Percentiles rank a stretch among this genome's conserved stretches.
These are phyloP conservation scores for Hirtodrosophila confusa DNA, from an alignment of 2,888 invertebrate species.

Conservation along the genomic window DNA sequence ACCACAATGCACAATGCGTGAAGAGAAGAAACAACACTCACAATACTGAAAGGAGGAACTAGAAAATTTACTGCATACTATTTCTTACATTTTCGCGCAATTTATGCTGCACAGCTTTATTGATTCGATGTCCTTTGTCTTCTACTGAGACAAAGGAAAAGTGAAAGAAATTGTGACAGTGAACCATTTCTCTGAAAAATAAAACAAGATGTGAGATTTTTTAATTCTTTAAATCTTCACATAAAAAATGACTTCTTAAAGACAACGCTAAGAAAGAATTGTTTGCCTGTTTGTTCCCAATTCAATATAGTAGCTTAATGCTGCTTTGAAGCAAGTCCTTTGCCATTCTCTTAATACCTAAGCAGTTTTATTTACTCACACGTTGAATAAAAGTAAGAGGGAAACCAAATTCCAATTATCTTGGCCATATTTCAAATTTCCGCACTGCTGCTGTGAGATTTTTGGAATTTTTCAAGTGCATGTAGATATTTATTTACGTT, in stretches of 20 bases:
- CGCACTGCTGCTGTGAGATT: no score
- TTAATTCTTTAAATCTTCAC: background rate
- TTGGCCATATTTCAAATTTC: background rate
- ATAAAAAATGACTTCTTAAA: background rate
- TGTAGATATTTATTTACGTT: no score
- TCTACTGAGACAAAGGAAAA: background rate
- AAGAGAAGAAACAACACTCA: background rate
- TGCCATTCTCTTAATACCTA: background rate
- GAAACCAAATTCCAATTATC: background rate
- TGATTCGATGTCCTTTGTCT: conserved; percentile 5
- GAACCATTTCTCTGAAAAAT: conserved; percentile 1
- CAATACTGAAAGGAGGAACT: background rate
- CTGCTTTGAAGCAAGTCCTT: background rate
- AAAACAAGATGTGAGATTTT: background rate
- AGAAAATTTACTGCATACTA: conserved; percentile 23
- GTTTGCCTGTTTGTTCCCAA: no score
- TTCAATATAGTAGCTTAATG: no score
- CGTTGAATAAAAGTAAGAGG: no score
- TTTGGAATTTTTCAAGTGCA: no score
- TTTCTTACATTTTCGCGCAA: conserved; percentile 35
- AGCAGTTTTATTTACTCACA: background rate
- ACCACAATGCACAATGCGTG: no score
- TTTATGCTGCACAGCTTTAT: conserved; percentile 20
- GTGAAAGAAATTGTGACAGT: conserved; percentile 1
- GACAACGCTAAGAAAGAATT: background rate